Conservation (phyloP, 2,888 invertebrate species). For the Antheraea assamensis region DNA sequence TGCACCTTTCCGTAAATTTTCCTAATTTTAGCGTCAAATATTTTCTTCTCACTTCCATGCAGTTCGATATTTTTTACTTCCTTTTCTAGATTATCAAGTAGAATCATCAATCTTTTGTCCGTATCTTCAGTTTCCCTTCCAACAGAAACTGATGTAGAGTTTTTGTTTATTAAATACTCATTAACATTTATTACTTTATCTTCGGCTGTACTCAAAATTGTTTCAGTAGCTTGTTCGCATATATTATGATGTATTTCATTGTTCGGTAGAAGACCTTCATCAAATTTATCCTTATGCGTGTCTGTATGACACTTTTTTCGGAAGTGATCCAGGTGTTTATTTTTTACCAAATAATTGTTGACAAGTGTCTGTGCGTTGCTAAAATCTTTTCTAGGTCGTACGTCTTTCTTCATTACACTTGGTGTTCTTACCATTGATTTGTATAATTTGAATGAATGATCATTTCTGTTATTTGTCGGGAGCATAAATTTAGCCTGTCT, state of each 20-base stretch:
- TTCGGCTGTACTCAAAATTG: slow-evolving; percentile 37
- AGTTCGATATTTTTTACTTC: slow-evolving; percentile 59
- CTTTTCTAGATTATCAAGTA: slow-evolving; percentile 59
- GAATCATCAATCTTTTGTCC: slow-evolving; percentile 52
- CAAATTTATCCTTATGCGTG: not conserved
- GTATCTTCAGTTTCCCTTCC: slow-evolving; percentile 39
- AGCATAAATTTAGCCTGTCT: slow-evolving; percentile 41
- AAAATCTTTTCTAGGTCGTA: slow-evolving; percentile 57
- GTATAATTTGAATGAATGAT: not conserved
- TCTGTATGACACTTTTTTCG: not conserved
- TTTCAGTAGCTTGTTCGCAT: slow-evolving; percentile 30
- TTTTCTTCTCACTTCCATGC: slow-evolving; percentile 49
- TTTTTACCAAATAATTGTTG: slow-evolving; percentile 45
- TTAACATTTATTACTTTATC: slow-evolving; percentile 40
- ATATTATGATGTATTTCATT: slow-evolving; percentile 3
- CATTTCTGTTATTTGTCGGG: slow-evolving; percentile 31
- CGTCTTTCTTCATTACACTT: slow-evolving; percentile 40
- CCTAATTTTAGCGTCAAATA: slow-evolving; percentile 61
- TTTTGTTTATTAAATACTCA: slow-evolving; percentile 31
- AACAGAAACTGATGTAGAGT: slow-evolving; percentile 21
- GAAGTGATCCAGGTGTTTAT: slow-evolving; percentile 16
- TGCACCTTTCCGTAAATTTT: slow-evolving; percentile 59
- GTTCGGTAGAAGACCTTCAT: not conserved
- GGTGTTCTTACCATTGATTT: not conserved
- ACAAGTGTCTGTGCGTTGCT: slow-evolving; percentile 48